Evolutionary conservation across 2,888 invertebrate species (phyloP).

Genomic region (Heliconius ismenius): DNA sequence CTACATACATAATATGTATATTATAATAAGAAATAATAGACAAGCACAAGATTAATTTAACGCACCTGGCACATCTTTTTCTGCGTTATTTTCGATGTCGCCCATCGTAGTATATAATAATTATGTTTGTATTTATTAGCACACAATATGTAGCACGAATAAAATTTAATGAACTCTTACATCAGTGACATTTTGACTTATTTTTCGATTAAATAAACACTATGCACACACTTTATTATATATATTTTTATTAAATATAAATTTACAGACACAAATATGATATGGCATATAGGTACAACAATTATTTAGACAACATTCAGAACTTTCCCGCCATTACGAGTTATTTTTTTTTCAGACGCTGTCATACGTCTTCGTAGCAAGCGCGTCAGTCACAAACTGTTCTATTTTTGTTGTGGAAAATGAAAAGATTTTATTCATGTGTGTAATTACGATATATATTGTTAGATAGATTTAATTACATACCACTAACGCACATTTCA

Average conservation of each 20-base stretch:
- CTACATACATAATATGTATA: not conserved
- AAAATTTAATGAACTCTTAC: conserved; percentile 39
- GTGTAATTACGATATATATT: conserved; percentile 52
- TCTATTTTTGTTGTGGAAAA: conserved; percentile 69
- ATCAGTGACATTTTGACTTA: conserved; percentile 46
- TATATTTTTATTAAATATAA: conserved; percentile 43
- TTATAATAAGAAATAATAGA: conserved; percentile 11
- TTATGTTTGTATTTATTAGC: conserved; percentile 9
- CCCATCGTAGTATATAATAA: conserved; percentile 48
- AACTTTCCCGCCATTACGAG: conserved; percentile 57
- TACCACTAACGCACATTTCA: conserved; percentile 29
- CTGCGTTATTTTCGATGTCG: conserved; percentile 50
- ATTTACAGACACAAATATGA: conserved; percentile 43
- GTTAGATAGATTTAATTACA: conserved; percentile 45
- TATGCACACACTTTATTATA: conserved; percentile 54
- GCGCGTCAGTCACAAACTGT: conserved; percentile 65
- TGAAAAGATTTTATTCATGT: conserved; percentile 59
- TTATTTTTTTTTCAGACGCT: conserved; percentile 51
- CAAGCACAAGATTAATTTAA: conserved; percentile 9
- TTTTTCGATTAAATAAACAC: conserved; percentile 55
- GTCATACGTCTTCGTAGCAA: conserved; percentile 59
- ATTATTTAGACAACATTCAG: conserved; percentile 36
- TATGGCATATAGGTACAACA: not conserved
- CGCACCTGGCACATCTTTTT: conserved; percentile 49
- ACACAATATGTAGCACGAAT: conserved; percentile 42